Evolutionary conservation across 2,888 invertebrate genomes (phyloP), one percentile per base, ranked within the genome.

Genomic region (Polia nebulosa): DNA sequence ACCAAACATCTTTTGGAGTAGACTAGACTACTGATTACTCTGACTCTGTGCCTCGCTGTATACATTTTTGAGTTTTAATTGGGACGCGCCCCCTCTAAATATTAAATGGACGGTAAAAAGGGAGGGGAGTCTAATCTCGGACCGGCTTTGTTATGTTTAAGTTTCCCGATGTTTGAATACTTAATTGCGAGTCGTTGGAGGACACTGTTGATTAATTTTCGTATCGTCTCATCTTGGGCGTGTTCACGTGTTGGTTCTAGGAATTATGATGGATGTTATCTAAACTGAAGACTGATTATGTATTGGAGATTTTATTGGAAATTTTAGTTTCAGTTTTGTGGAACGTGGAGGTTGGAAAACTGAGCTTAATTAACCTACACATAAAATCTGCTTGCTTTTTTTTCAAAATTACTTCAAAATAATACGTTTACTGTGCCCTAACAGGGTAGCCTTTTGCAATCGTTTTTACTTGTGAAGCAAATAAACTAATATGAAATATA

Each of bases 101-200:
- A 78, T 81, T 81, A 53, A 45, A 80, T 78, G 74, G 20, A 49
- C 25, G 60, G 45, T 53, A 67, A 63, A 70, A 63, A 41, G 49
- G 58, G 69, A 74, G 55, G 58, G 63, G 52, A 22, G 49, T 25
- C 69, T 76, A 67, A 59, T 62, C 69, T 73, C 53, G 44, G 55
- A 2, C 34, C 1, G 41, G 65, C 64, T 77, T 47, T 64, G 71
- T 76, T 71, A 56, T 67, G 77, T 68, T 79, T 51, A 78, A 81
- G 75, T 81, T 76, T 67, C 58, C 69, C 44, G 47, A 47, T 71
- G 69, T 72, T 76, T 85, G 68, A 73, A 82, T 69, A 70, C 15
- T 67, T 80, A 73, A 82, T 82, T 71, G 51, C 39, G 27, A 27
- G 13, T 45, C 25, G 56, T 66, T n/a, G 64, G 44, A 56, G 22